Percentiles rank a stretch among this genome's conserved stretches.
Evolutionary conservation across 2,888 invertebrate genomes (phyloP).

Genomic region (Stenolophus ochropezus): DNA sequence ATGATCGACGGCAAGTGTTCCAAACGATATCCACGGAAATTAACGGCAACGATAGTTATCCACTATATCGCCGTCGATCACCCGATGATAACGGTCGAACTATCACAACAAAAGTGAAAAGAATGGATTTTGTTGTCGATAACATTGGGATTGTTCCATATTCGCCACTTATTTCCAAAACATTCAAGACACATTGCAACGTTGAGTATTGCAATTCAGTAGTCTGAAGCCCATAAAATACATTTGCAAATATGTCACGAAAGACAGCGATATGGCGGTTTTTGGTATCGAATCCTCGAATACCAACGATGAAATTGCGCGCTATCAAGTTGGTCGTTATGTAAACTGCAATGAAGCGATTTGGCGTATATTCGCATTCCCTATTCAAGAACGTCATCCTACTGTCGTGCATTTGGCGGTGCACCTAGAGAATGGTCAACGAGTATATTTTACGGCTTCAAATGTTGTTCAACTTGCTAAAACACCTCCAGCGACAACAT

Average conservation of each 20-base stretch:
- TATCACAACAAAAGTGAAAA: slow-evolving; percentile 7
- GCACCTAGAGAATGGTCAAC: slow-evolving; percentile 62
- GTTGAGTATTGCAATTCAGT: slow-evolving; percentile 69
- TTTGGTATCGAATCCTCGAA: slow-evolving; percentile 55
- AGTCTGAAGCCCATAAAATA: slow-evolving; percentile 70
- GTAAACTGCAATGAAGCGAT: slow-evolving; percentile 66
- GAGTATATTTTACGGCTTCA: slow-evolving; percentile 63
- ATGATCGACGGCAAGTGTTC: slow-evolving; percentile 65
- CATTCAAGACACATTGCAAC: slow-evolving; percentile 67
- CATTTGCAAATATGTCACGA: slow-evolving; percentile 68
- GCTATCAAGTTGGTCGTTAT: slow-evolving; percentile 65
- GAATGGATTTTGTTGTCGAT: slow-evolving; percentile 64
- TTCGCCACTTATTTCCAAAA: slow-evolving; percentile 65
- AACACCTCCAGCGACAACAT: slow-evolving; percentile 62
- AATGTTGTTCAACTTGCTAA: slow-evolving; percentile 60
- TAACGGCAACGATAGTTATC: slow-evolving; percentile 65
- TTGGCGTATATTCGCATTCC: slow-evolving; percentile 63
- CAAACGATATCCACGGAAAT: slow-evolving; percentile 63
- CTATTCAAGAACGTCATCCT: slow-evolving; percentile 65
- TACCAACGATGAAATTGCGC: slow-evolving; percentile 63
- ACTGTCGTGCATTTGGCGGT: slow-evolving; percentile 66
- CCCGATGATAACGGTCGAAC: slow-evolving; percentile 25
- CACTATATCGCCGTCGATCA: slow-evolving; percentile 63
- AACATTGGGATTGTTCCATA: slow-evolving; percentile 70
- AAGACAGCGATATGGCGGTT: slow-evolving; percentile 64